These are phyloP conservation scores for Physeter macrocephalus DNA, from an alignment of 2,113 vertebrate genomes.

Conservation along the genomic window DNA sequence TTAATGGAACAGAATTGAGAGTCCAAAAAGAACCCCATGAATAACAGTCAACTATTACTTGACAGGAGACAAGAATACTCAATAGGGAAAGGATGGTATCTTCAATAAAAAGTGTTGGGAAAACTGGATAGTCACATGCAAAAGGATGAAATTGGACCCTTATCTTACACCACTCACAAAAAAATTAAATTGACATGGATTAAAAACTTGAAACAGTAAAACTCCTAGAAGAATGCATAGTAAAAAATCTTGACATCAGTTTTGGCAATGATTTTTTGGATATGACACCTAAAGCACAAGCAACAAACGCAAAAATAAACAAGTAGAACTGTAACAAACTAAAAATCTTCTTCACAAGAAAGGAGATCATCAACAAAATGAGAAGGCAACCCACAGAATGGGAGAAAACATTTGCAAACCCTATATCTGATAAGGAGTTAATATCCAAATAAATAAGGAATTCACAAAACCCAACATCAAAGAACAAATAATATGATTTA, in stretches of 20 bases:
- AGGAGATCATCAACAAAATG: no score
- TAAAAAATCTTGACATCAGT: no score
- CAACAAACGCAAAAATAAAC: no score
- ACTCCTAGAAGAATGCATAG: background rate
- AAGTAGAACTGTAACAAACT: no score
- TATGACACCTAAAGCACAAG: no score
- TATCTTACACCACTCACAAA: background rate
- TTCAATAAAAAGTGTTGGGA: background rate
- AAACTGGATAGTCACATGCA: background rate
- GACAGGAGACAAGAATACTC: background rate
- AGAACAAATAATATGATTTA: background rate
- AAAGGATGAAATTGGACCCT: background rate
- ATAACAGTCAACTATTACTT: background rate
- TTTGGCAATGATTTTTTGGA: no score
- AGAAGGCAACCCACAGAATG: no score
- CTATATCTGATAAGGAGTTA: background rate
- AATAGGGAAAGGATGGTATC: background rate
- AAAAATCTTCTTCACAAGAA: no score
- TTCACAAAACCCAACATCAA: background rate
- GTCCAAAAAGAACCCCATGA: background rate
- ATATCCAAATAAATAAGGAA: background rate
- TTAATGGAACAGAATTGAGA: background rate
- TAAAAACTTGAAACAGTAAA: background rate
- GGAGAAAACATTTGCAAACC: background rate
- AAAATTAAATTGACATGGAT: background rate